Conservation (phyloP, 2,113 vertebrate species). For the Xiphophorus maculatus region DNA sequence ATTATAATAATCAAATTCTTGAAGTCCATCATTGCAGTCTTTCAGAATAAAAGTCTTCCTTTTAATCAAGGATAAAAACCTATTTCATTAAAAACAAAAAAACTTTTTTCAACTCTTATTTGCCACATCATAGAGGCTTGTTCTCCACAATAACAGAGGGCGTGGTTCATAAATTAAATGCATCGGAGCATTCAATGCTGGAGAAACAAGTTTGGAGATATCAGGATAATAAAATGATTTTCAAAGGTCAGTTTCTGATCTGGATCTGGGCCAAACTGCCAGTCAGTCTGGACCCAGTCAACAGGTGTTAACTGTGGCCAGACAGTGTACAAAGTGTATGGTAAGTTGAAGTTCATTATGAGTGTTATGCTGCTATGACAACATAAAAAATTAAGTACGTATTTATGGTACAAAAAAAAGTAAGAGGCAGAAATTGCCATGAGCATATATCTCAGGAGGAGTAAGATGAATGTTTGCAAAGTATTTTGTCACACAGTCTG, state of each 20-base stretch:
- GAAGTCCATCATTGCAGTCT: background rate
- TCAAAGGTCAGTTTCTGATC: background rate
- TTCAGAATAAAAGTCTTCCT: background rate
- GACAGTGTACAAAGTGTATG: background rate
- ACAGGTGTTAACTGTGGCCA: background rate
- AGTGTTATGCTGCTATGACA: background rate
- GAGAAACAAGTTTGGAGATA: background rate
- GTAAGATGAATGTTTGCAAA: background rate
- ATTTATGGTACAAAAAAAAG: background rate
- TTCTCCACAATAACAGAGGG: background rate
- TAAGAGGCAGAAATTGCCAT: too few species aligned
- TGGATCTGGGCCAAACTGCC: background rate
- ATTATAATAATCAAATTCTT: background rate
- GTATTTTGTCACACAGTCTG: background rate
- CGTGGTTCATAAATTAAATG: background rate
- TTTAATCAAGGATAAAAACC: background rate
- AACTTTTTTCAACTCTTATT: background rate
- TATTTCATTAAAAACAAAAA: background rate
- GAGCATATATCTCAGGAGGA: background rate
- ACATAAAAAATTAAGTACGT: background rate
- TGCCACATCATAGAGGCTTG: background rate
- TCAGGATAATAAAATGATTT: background rate
- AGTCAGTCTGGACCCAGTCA: background rate
- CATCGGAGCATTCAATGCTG: background rate
- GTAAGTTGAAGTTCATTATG: background rate